These are phyloP conservation scores for Leptinotarsa rubiginosa DNA, from an alignment of 2,888 invertebrate genomes.

Conservation along the genomic window DNA sequence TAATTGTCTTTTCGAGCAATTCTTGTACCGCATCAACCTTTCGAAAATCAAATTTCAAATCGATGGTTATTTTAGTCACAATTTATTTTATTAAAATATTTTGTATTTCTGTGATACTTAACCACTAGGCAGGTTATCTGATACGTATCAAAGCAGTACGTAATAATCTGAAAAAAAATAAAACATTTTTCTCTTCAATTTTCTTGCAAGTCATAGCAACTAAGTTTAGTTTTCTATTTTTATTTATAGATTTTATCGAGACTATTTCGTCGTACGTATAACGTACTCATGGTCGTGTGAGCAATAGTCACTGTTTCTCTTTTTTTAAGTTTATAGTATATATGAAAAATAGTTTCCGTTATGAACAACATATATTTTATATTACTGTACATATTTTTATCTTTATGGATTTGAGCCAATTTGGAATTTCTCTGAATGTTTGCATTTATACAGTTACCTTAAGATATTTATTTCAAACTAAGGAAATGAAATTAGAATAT, in stretches of 20 bases:
- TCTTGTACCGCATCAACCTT: constrained; percentile 6
- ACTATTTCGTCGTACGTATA: constrained; percentile 41
- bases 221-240: constrained; percentile 48
- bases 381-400: constrained; percentile 44
- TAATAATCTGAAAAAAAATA: constrained; percentile 44
- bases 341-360: constrained; percentile 26
- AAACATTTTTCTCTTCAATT: constrained; percentile 46
- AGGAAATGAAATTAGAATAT: constrained; percentile 32
- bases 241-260: constrained; percentile 47
- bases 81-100: constrained; percentile 52
- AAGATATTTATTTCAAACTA: constrained; percentile 57
- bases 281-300: constrained; percentile 38
- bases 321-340: constrained; percentile 33
- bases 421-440: constrained; percentile 40
- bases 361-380: constrained; percentile 40
- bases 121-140: constrained; percentile 54
- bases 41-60: constrained; percentile 29
- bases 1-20: constrained; percentile 15
- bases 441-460: constrained; percentile 62
- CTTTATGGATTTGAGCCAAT: constrained; percentile 35
- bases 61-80: constrained; percentile 53
- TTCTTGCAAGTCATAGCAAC: constrained; percentile 53
- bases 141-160: constrained; percentile 40
- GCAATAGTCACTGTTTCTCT: constrained; percentile 49
- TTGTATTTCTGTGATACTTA: constrained; percentile 61